Percentiles rank a stretch among this genome's conserved stretches.
These are phyloP conservation scores for Lepidochrysops patricia DNA, from an alignment of 2,888 invertebrate genomes.

Conservation along the genomic window DNA sequence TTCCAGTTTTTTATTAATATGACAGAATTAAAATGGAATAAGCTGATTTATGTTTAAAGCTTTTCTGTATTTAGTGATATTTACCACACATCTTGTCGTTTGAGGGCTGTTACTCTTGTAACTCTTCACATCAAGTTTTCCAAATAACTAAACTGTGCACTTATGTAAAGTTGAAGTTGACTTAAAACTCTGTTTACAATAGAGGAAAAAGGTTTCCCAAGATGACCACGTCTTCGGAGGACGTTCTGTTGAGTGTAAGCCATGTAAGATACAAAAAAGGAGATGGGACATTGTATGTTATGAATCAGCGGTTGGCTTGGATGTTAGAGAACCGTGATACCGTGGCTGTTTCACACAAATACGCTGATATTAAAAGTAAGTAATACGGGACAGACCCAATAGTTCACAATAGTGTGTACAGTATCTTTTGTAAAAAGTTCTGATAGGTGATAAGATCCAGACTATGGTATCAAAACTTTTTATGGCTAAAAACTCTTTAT, in stretches of 20 bases:
- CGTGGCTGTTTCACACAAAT: slow-evolving; percentile 93
- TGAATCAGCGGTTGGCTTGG: slow-evolving; percentile 97
- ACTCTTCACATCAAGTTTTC: not conserved
- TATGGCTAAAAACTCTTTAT: too few relatives aligned
- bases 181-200: not conserved
- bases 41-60: slow-evolving; percentile 8
- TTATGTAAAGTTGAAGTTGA: not conserved
- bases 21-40: slow-evolving; percentile 17
- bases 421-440: too few relatives aligned
- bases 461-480: too few relatives aligned
- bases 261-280: slow-evolving; percentile 96
- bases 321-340: slow-evolving; percentile 94
- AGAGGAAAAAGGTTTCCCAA: slow-evolving; percentile 6
- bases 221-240: slow-evolving; percentile 94
- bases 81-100: not conserved
- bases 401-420: too few relatives aligned
- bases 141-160: not conserved
- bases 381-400: too few relatives aligned
- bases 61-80: not conserved
- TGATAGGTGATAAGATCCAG: too few relatives aligned
- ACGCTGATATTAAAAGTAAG: slow-evolving; percentile 96
- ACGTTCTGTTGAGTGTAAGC: slow-evolving; percentile 93
- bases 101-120: not conserved
- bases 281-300: slow-evolving; percentile 95
- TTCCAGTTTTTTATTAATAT: slow-evolving; percentile 40